Evolutionary conservation across 2,797 vertebrate species (phyloP), one percentile per base, ranked within the genome.

Genomic region (Peromyscus aztecus): DNA sequence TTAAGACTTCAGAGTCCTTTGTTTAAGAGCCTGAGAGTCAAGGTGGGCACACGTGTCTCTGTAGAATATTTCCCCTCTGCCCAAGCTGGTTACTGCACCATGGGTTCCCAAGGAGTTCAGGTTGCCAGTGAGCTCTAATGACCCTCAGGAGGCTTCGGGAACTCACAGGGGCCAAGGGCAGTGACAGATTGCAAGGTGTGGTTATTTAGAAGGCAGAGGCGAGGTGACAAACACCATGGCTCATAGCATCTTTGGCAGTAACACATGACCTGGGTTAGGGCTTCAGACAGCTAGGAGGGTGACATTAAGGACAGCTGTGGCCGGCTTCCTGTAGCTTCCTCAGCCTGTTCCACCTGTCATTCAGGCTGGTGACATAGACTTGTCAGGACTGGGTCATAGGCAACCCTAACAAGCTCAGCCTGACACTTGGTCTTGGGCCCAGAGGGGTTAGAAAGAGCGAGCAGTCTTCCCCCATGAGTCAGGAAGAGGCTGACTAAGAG

Each of bases 271-370:
- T 6, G 37, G 23, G 78, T 10, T 63, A 31, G 5, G 55, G 75
- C 69, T 90, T 91, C 46, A 6, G 46, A 59, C 76, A 2, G 34
- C 46, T n/a, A 19, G 40, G 31, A 67, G 34, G 59, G 65, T 46
- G 89, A 71, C 40, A 46, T 52, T 17, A n/a, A 84, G 71, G 71
- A 19, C 10, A 46, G 55, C 59, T 8, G 13, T 27, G 71, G 69
- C 92, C 27, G 65, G 63, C 92, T 63, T 84, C 82, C 87, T 27
- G 87, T 13, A 40, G 69, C 95, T 77, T 55, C 80, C 8, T 23
- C n/a, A 93, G 73, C 97, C 92, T 75, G 97, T 89, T 95, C 76
- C 55, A 81, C 97, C 81, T 67, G 96, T 67, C 37, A 1, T 4
- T 46, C 97, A 88, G 84, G 95, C 84, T 63, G 76, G 46, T 96